Percentiles rank a stretch among this genome's conserved stretches.
Conservation (phyloP, 37 sponge, comb jelly and placozoan species). For the Amphimedon queenslandica region DNA sequence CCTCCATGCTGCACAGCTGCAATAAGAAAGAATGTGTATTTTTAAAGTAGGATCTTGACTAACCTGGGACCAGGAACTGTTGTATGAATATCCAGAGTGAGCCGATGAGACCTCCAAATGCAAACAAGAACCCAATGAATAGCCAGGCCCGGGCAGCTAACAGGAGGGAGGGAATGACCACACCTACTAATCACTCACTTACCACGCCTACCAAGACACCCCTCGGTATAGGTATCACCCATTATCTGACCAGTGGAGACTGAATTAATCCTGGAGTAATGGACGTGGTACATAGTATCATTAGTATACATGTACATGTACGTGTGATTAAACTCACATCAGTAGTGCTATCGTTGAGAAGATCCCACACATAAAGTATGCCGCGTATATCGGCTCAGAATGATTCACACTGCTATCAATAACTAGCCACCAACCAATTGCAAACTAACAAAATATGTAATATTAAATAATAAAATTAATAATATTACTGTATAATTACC, state of each 20-base stretch:
- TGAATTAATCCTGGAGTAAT: slow-evolving; percentile 72
- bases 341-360: slow-evolving; percentile 74
- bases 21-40: neutral
- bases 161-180: too few species aligned
- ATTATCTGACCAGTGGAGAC: slow-evolving; percentile 77
- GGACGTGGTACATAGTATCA: neutral
- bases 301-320: neutral
- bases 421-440: slow-evolving; percentile 85
- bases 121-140: slow-evolving; percentile 75
- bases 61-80: slow-evolving; percentile 66
- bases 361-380: slow-evolving; percentile 71
- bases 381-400: slow-evolving; percentile 56
- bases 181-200: neutral
- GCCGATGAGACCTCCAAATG: slow-evolving; percentile 82
- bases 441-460: slow-evolving; percentile 46
- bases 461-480: neutral
- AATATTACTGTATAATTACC: slow-evolving; percentile 22
- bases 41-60: neutral
- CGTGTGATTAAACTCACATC: slow-evolving; percentile 82
- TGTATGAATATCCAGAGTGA: slow-evolving; percentile 77
- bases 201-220: slow-evolving; percentile 65
- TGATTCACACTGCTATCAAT: slow-evolving; percentile 71
- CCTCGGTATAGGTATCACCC: slow-evolving; percentile 77
- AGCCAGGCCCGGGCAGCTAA: slow-evolving; percentile 79
- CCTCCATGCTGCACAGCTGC: slow-evolving; percentile 10